Base-by-base conservation (phyloP, 2,797 vertebrate species). In the Lithobates pipiens region DNA sequence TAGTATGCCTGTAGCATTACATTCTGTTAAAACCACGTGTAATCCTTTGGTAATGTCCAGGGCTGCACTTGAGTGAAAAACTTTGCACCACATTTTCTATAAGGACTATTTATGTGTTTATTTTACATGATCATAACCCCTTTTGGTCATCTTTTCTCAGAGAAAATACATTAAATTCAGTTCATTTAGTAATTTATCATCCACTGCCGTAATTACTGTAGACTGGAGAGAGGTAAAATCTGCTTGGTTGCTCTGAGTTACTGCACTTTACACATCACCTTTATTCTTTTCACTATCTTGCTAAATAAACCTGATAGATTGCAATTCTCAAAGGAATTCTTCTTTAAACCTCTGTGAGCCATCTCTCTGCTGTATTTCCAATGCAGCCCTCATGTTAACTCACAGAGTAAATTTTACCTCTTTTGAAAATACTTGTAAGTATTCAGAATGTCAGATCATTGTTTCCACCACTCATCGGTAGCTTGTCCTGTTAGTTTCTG, bases 391-490 rank as follows among this genome's bases (percentile, higher is more conserved):
- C 46, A 50, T 72, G 73, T 71, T 76, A 70, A 42, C 34, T 61
- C 54, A 27, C 68, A 70, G 10, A 82, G 80, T 78, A 44, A 32
- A 72, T 83, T 83, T 86, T 83, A 82, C 69, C 85, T 86, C 57
- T 83, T 83, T 68, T 65, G 39, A 79, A 83, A 79, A 83, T 86
- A 57, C 76, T 78, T 83, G 75, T 71, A 74, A 69, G 85, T 74
- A 83, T 86, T 83, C 70, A 75, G 80, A 50, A 74, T 83, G 85
- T 86, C 80, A 86, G 80, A 73, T 83, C 54, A 76, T 76, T 83
- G 61, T 87, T 87, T 87, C 85, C 85, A 83, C 85, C 63, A 87
- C 63, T 87, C 57, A 72, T 83, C 85, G 76, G 76, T 78, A 87
- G 85, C 81, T 83, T 87, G 76, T 79, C 76, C 76, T 83, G 83